Evolutionary conservation across 2,888 invertebrate genomes (phyloP), one percentile per base, ranked within the genome.

Genomic region (Drosophila recens): DNA sequence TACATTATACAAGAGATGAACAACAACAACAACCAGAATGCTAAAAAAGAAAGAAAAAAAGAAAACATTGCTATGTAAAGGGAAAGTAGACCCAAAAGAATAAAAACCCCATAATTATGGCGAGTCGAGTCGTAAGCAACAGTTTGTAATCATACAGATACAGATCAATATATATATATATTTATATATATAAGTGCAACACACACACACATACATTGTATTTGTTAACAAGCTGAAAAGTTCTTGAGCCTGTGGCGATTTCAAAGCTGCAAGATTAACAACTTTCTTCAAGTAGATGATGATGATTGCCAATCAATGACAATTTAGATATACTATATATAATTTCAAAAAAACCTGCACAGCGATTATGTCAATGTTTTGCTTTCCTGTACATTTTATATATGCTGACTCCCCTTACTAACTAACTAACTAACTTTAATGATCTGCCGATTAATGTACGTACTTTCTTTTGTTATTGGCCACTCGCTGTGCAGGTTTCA

Each of bases 351-450:
- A n/a, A 45, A 79, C 69, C 74, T 70, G 81, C 76, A 72, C 62
- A 82, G 84, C 84, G 82, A 82, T 68, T 73, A 68, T 51, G 78
- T 38, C 67, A 75, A 72, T 72, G 43, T 9, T 34, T 30, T 38
- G 67, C 46, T 71, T 57, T 84, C 56, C 74, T 87, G 79, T 87
- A 84, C 85, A 83, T 81, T 83, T 81, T 67, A 80, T 81, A 80
- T 81, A 80, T 62, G 61, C 42, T 54, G 67, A 79, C 23, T 33
- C 23, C 30, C 5, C 33, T 17, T n/a, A 13, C 23, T 61, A 17
- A 17, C 23, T 61, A n/a, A n/a, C n/a, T n/a, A 46, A 69, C 69
- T 63, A 53, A 61, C 62, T 57, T 72, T 49, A 63, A 66, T 58
- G 54, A 61, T 72, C 56, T 72, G 51, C 53, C 34, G 36, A 54